Percentiles rank a stretch among this genome's conserved stretches.
phyloP scores from a whole-genome alignment of 2,888 invertebrate genomes.

The Ommatoiulus sabulosus region DNA sequence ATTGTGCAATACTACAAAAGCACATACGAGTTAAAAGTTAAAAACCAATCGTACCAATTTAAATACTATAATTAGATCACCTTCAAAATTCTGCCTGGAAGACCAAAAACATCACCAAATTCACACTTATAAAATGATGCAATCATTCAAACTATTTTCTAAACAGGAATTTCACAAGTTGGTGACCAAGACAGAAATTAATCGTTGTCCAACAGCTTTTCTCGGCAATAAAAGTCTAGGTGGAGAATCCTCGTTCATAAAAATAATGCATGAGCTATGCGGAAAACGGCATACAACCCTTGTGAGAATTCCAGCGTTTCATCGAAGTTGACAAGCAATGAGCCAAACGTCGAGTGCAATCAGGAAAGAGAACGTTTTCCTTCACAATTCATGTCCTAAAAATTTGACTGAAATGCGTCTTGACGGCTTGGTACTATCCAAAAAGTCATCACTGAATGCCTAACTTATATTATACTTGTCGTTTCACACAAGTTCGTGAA shows the following conservation, averaged over 20 bases:
- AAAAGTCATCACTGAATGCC: constrained; percentile 45
- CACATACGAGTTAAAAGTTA: no score
- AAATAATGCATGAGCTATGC: constrained; percentile 43
- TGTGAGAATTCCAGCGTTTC: constrained; percentile 52
- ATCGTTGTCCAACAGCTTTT: constrained; percentile 12
- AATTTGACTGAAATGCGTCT: constrained; percentile 54
- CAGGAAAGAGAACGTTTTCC: constrained; percentile 52
- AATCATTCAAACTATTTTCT: no score
- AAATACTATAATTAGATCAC: no score
- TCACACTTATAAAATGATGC: no score
- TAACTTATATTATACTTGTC: constrained; percentile 50
- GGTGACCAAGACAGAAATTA: not conserved
- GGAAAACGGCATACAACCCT: constrained; percentile 14
- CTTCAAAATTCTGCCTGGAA: no score
- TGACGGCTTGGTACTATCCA: constrained; percentile 53
- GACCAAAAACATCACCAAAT: no score
- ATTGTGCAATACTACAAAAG: no score
- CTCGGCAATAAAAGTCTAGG: constrained; percentile 5
- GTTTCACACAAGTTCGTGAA: constrained; percentile 47
- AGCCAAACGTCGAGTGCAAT: constrained; percentile 57
- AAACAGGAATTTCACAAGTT: no score
- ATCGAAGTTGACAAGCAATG: constrained; percentile 57
- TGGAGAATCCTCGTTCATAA: not conserved
- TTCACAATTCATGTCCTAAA: constrained; percentile 54
- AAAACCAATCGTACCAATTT: no score